A percentile compares a stretch with the other conserved stretches of the same genome.
Conservation (phyloP, 2,113 vertebrate species). For the Scopus umbretta region DNA sequence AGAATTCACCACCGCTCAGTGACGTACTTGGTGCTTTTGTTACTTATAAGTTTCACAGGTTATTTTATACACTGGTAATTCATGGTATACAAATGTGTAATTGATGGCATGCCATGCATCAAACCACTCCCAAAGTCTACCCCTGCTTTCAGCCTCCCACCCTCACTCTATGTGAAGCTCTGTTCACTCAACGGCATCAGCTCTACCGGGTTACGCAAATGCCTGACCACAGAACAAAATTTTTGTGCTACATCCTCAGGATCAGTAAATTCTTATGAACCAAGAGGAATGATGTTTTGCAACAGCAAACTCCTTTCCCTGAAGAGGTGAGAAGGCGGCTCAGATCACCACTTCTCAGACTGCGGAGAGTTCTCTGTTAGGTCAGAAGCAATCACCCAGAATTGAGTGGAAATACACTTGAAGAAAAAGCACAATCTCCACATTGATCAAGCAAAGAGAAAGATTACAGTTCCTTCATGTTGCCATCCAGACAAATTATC, state of each 20-base stretch:
- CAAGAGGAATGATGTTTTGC: background rate
- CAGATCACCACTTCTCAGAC: background rate
- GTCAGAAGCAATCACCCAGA: background rate
- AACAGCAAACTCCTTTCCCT: background rate
- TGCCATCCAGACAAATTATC: slow-evolving; percentile 18
- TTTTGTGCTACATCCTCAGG: background rate
- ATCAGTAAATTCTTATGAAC: background rate
- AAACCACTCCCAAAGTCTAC: background rate
- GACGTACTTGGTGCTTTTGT: background rate
- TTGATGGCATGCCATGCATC: background rate
- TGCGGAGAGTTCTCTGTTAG: background rate
- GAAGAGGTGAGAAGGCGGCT: background rate
- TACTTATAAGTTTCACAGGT: background rate
- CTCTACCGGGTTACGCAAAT: background rate
- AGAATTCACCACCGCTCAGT: background rate
- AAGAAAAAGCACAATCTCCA: background rate
- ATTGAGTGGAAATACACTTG: background rate
- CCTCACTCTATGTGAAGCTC: background rate
- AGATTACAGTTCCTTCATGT: background rate
- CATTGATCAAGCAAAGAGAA: background rate
- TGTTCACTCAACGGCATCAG: background rate
- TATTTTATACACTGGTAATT: background rate
- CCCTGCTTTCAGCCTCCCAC: background rate
- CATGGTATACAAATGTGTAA: background rate
- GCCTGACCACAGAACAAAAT: background rate